Base-by-base conservation (phyloP, 2,888 invertebrate genomes). In the Drosophila histrio region DNA sequence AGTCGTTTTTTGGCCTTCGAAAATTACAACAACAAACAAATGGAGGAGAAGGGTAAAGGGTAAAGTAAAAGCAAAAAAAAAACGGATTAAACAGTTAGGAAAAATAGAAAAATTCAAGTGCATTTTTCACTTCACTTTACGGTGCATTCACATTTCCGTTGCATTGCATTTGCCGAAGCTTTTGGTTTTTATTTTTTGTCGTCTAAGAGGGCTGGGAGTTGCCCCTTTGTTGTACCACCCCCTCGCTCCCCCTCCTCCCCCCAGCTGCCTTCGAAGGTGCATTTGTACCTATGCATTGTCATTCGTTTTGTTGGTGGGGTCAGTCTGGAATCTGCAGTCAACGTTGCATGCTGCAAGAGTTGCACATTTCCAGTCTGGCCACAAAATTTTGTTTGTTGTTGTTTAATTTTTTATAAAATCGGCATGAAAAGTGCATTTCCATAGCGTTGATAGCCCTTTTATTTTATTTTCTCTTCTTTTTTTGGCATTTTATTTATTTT, bases 111-210 rank as follows among this genome's bases (percentile, higher is more conserved):
- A 88, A 88, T 88, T 85, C 82, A 85, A 85, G 85, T 87, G 89
- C 73, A 85, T 75, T 87, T 82, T 85, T 87, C 82, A 88, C 82
- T 88, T 86, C 85, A 87, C 85, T 85, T 85, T 87, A 85, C 77
- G 85, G 85, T 86, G 85, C 89, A 86, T 86, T 86, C 85, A 89
- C 85, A 86, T 86, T 86, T 86, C 89, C 85, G 84, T 88, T 88
- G 84, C 89, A 88, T 72, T 88, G 83, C 86, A 68, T 67, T 67
- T 57, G 26, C 52, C 41, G 65, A 75, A 64, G 53, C 72, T 62
- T 58, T 62, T 50, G 54, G 49, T 61, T 53, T 53, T 68, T 60
- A 75, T 79, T 85, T 47, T 86, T 79, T 79, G 84, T 74, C 77
- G 69, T 50, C 67, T 30, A 49, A 28, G 50, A 26, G 21, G 5